Base-by-base conservation (phyloP, 2,797 vertebrate species). In the Rhadinocentrus ornatus region DNA sequence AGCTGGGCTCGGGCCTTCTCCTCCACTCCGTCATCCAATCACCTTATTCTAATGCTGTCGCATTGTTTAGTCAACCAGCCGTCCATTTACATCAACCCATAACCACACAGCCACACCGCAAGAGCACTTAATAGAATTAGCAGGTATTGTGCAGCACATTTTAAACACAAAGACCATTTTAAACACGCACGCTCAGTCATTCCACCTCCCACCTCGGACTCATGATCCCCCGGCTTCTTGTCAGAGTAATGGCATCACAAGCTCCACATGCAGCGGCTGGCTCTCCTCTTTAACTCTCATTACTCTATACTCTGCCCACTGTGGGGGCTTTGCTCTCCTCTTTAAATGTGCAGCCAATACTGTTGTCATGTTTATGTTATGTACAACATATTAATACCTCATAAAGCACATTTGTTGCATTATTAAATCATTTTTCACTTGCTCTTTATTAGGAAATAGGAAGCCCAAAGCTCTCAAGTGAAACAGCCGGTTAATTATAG, bases 71-170 rank as follows among this genome's bases (percentile, higher is more conserved):
- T 93, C 90, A 92, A 94, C 86, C 88, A 69, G 92, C 77, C 72
- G 77, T 87, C 83, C 92, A 94, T 94, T 95, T 94, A 93, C 94
- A 95, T 94, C 91, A 92, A 86, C 89, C 90, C 86, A 41, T 85
- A 90, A 89, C 86, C 91, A 86, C 85, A 70, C 69, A 55, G 85
- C 88, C 74, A 62, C 88, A 82, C 85, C 71, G 77, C 75, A 81
- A 73, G 73, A 69, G 92, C 93, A 94, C 94, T 94, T 94, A 93
- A 94, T 92, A 92, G 93, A 94, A 95, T 95, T 93, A 94, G 91
- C 90, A 93, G 89, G 88, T 93, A 93, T 93, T 93, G 93, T 93
- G 91, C 88, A 82, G 87, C 90, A 92, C 91, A 93, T 94, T 93
- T 93, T 82, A 92, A 94, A 92, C 89, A 86, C 92, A 85, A 90